phyloP scores from a whole-genome alignment of 2,888 invertebrate genomes.

The Cheilosia soror region DNA sequence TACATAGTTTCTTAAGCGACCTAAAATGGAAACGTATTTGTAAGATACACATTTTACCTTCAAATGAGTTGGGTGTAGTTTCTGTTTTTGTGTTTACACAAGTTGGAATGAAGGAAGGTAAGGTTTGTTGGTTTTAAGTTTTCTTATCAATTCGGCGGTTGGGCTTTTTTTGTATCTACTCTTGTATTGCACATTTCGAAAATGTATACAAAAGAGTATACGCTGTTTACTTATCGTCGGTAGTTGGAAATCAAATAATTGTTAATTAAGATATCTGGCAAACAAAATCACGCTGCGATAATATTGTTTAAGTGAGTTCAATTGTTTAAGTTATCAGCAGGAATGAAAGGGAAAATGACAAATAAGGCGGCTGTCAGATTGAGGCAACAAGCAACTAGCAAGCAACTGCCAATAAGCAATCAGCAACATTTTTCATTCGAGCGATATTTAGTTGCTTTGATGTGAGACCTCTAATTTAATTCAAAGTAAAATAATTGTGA shows the following conservation, averaged over 20 bases:
- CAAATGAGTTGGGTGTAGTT: conserved; percentile 15
- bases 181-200: conserved; percentile 42
- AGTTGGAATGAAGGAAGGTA: background rate
- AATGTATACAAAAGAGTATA: conserved; percentile 15
- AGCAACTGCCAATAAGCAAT: too few relatives aligned
- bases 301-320: background rate
- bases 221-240: conserved; percentile 9
- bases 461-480: too few relatives aligned
- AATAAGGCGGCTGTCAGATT: too few relatives aligned
- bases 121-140: conserved; percentile 40
- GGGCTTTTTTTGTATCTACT: background rate
- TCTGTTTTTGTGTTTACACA: background rate
- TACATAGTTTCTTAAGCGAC: conserved; percentile 12
- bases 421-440: too few relatives aligned
- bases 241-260: conserved; percentile 4
- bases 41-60: conserved; percentile 34
- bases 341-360: background rate
- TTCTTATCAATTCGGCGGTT: conserved; percentile 35
- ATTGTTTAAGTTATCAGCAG: background rate
- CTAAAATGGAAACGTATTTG: conserved; percentile 2
- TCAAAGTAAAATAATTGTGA: too few relatives aligned
- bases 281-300: background rate
- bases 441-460: too few relatives aligned
- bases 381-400: too few relatives aligned
- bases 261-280: conserved; percentile 5